Evolutionary conservation across 92 coral and sea anemone genomes (phyloP), one percentile per base, ranked within the genome.

Genomic region (Parazoanthus swiftii): DNA sequence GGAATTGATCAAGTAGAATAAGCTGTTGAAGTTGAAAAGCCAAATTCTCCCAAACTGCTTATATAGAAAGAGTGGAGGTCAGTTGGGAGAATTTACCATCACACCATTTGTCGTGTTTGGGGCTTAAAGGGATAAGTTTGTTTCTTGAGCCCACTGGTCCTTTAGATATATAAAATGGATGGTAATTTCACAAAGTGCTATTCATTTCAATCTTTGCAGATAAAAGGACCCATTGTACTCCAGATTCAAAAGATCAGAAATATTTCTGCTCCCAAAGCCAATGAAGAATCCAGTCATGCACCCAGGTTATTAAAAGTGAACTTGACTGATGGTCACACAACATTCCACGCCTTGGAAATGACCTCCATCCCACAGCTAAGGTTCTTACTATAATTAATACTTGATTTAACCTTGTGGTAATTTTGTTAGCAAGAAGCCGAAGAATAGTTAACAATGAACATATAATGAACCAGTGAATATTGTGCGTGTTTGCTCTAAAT

Each of bases 211-310:
- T 63, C 86, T 21, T 73, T 77, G 29, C 88, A 97, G 99, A 90
- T 97, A 48, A 93, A 92, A 88, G 99, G 99, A 36, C 99, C 99
- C 35, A 81, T 96, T 85, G 97, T 97, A 4, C 96, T 97, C 18
- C 99, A 97, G 86, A 91, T 97, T 35, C 99, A 97, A 81, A 97
- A 97, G 88, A 89, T 95, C 65, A 89, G 96, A 66, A 97, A 97
- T 76, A 73, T 91, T 63, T 92, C 99, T 29, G 98, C 99, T n/a
- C 99, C 99, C 5, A 95, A 91, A 89, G 94, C 97, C 58, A 95
- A 95, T 42, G 99, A 97, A 89, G 99, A 97, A 81, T 97, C 98
- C 9, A 86, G 88, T 76, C 93, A 93, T 86, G 95, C 98, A 33
- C 99, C 98, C 43, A 91, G 99, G 75, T 77, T 97, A 80, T 82